Base-by-base conservation (phyloP, 1,140 invertebrate species). In the Drosophila tropicalis region DNA sequence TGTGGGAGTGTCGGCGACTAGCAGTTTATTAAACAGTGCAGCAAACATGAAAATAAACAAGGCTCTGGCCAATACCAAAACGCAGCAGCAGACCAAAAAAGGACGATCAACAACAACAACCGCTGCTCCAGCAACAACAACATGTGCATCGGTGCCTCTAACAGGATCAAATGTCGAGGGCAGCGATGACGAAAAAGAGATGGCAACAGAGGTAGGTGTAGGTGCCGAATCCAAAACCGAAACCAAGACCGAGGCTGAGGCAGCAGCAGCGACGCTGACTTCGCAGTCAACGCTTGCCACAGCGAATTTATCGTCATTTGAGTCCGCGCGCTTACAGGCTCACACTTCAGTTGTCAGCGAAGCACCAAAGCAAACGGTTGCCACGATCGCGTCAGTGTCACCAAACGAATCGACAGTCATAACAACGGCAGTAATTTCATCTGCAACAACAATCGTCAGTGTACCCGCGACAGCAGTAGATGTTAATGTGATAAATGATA, bases 271-370 rank as follows among this genome's bases (percentile, higher is more conserved):
- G 72, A 67, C 82, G 66, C 40, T 66, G 70, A 40, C 67, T 55
- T 32, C 76, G 65, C 32, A 57, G 47, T 25, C 40, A 15, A 17
- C 57, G 67, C 51, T 36, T 54, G 67, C 76, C 76, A 70, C 85
- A 71, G 75, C 81, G 72, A 85, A 86, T 86, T 90, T 83, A 90
- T 86, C 86, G 71, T 76, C 79, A 90, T 78, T 81, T 69, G 86
- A 86, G 78, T 90, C 85, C 73, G 73, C 72, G 61, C 78, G 47
- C 29, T 60, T 65, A 67, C 72, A 89, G 85, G 84, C 84, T 90
- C 84, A 75, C 40, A 67, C 81, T 78, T 89, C 90, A 91, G 80
- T 91, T 91, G 83, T 76, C 83, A 91, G 82, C 79, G 90, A 91
- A 85, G 82, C 86, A 79, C 79, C 90, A 67, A 91, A 85, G 72